Base-by-base conservation (phyloP, 2,888 invertebrate species). In the Chymomyza amoena region DNA sequence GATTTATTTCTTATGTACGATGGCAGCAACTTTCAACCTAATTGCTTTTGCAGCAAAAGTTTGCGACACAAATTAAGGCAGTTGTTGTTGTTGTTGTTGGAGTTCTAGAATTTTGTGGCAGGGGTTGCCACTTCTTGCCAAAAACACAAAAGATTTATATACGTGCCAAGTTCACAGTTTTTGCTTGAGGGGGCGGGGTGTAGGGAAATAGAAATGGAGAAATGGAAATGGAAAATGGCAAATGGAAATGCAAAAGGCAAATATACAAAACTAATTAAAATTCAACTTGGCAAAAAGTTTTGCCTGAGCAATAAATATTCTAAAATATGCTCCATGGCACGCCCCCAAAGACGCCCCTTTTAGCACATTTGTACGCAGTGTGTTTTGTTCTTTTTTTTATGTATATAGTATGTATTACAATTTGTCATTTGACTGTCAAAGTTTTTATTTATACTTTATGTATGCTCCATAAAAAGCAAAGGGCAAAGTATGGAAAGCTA, bases 391-490 rank as follows among this genome's bases (percentile, higher is more conserved):
- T n/a, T 76, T 77, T 65, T 71, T 76, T 18, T 1, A 7, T 7
- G 68, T 72, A 79, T 77, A 32, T 32, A 32, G 79, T 74, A 71
- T 87, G 85, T 80, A 82, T 75, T 72, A 84, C 77, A 88, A 84
- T 84, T 84, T 84, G 88, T 88, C 88, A 84, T 88, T 84, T 75
- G 77, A 84, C 70, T 86, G 88, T 81, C 87, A 86, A 86, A 86
- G 83, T 87, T 84, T 72, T 84, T 84, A 64, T 75, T 76, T 80
- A 69, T 66, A 36, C 32, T 54, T 2, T 32, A 32, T 9, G 7
- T 7, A 32, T 25, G 4, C 4, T 15, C 18, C n/a, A 52, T 18
- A 15, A 52, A 52, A 52, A 16, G 2, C n/a, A 52, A 52, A 7
- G 32, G 32, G 7, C 32, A 6, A 32, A 32, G 32, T 32, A 9